phyloP scores from a whole-genome alignment of 2,797 vertebrate species.

The Neosalanx taihuensis region DNA sequence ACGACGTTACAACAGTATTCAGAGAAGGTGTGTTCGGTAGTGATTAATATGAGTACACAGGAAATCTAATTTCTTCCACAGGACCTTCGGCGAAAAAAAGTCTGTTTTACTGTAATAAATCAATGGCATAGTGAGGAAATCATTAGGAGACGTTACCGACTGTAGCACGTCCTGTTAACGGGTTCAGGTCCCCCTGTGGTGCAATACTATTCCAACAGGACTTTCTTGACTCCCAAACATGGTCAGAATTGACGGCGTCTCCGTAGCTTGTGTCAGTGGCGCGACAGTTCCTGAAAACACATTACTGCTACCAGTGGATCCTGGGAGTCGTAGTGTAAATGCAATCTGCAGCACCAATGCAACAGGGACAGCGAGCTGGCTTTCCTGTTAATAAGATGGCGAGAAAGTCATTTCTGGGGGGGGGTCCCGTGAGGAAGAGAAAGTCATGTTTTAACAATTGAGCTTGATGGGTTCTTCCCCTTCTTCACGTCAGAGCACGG shows the following conservation, averaged over 20 bases:
- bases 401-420: constrained; percentile 32
- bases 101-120: too few relatives aligned
- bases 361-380: constrained; percentile 5
- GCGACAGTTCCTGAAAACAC: constrained; percentile 26
- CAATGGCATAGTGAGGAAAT: too few relatives aligned
- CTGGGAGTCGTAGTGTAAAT: constrained; percentile 15
- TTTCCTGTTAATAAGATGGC: constrained; percentile 31
- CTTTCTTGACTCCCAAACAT: neutral
- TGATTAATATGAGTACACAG: too few relatives aligned
- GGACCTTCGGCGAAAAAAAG: too few relatives aligned
- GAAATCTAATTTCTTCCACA: too few relatives aligned
- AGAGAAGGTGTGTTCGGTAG: too few relatives aligned
- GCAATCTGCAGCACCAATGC: constrained; percentile 19
- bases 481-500: constrained; percentile 17
- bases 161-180: too few relatives aligned
- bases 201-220: neutral
- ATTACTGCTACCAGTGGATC: constrained; percentile 9
- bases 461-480: constrained; percentile 28
- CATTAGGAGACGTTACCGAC: too few relatives aligned
- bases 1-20: too few relatives aligned
- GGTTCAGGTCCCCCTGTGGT: too few relatives aligned
- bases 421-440: constrained; percentile 30
- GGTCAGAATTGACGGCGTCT: neutral
- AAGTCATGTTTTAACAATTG: constrained; percentile 40
- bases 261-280: constrained; percentile 1